Conservation (phyloP, 2,797 vertebrate species). For the Eulemur rubriventer region DNA sequence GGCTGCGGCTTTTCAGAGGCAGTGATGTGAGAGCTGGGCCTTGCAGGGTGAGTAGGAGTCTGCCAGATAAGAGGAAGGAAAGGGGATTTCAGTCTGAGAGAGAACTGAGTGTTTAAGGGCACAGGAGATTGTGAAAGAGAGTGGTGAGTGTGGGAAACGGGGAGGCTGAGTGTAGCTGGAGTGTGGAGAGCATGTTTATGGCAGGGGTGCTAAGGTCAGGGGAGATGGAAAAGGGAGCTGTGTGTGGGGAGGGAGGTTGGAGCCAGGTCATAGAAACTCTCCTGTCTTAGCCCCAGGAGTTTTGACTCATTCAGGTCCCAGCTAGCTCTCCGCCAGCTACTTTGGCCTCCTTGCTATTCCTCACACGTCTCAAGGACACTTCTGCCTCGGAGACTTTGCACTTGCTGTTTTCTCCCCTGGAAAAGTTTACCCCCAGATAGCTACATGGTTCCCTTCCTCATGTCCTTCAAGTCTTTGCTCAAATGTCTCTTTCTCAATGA, state of each 20-base stretch:
- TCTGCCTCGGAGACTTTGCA: background rate
- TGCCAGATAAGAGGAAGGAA: background rate
- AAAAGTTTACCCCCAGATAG: background rate
- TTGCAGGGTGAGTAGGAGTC: background rate
- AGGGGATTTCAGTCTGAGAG: background rate
- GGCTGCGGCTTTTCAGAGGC: background rate
- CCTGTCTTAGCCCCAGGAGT: background rate
- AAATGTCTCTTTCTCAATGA: background rate
- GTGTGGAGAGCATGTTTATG: background rate
- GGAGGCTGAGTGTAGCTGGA: background rate
- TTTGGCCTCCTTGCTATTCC: background rate
- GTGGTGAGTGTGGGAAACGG: background rate
- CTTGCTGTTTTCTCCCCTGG: background rate
- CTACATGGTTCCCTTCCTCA: background rate
- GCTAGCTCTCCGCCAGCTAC: background rate
- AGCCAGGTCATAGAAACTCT: background rate
- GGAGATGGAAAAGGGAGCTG: background rate
- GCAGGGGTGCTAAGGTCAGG: background rate
- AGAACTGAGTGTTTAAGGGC: background rate
- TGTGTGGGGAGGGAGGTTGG: background rate
- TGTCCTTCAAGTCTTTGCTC: background rate
- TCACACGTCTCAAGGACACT: background rate
- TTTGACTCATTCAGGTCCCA: background rate
- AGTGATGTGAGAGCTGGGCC: background rate
- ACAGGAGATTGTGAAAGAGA: background rate